phyloP scores from a whole-genome alignment of 2,113 vertebrate species.

The Triplophysa tibetana region DNA sequence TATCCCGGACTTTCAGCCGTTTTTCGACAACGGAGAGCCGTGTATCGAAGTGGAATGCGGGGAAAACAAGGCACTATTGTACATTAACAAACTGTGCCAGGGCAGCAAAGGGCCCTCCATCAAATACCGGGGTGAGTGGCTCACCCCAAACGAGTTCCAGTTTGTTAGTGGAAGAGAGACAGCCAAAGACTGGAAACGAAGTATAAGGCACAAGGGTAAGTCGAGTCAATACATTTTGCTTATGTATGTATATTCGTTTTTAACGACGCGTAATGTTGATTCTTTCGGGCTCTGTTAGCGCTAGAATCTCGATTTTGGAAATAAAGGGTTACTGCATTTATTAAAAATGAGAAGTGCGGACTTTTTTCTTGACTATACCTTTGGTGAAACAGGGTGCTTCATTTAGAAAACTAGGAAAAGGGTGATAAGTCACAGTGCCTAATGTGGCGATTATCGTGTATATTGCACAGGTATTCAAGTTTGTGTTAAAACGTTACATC shows the following conservation, averaged over 20 bases:
- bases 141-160: slow-evolving; percentile 98
- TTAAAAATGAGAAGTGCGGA: slow-evolving; percentile 55
- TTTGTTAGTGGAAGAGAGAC: slow-evolving; percentile 98
- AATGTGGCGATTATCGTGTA: slow-evolving; percentile 12
- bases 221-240: background rate
- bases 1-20: slow-evolving; percentile 92
- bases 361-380: background rate
- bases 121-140: slow-evolving; percentile 96
- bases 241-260: background rate
- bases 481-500: no score
- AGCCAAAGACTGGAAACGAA: slow-evolving; percentile 97
- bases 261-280: background rate
- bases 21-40: slow-evolving; percentile 93
- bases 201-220: slow-evolving; percentile 97
- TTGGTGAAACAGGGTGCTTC: slow-evolving; percentile 8
- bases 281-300: background rate
- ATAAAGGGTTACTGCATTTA: slow-evolving; percentile 68
- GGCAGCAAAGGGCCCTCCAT: slow-evolving; percentile 97
- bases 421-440: slow-evolving; percentile 86
- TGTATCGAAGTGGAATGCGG: slow-evolving; percentile 99
- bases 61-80: slow-evolving; percentile 94
- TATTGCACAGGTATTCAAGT: background rate
- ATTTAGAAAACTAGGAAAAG: slow-evolving; percentile 53
- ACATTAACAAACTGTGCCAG: slow-evolving; percentile 95
- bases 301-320: slow-evolving; percentile 56